phyloP scores from a whole-genome alignment of 1,140 invertebrate species.

The Hestina assimilis region DNA sequence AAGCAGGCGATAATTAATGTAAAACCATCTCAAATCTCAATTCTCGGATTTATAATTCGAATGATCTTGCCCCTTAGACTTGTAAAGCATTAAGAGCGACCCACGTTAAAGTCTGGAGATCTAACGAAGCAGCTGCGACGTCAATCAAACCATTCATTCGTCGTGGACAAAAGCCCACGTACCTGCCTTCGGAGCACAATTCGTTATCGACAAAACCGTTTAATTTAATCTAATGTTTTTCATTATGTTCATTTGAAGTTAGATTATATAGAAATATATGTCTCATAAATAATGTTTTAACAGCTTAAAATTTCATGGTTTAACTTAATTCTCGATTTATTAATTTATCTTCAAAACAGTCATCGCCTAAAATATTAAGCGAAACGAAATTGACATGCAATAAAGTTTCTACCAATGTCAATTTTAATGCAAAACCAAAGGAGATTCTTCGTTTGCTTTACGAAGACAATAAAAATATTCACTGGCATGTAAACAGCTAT shows the following conservation, averaged over 20 bases:
- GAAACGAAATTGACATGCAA: background rate
- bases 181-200: background rate
- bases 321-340: too few relatives aligned
- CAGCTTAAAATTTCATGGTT: too few relatives aligned
- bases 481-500: background rate
- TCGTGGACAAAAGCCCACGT: conserved; percentile 7
- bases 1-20: too few relatives aligned
- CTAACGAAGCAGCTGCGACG: conserved; percentile 30
- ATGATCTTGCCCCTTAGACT: background rate
- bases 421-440: background rate
- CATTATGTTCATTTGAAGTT: background rate
- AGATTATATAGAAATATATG: background rate
- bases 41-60: background rate
- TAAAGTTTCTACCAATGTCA: background rate
- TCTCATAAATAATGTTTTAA: too few relatives aligned
- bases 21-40: conserved; percentile 13
- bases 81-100: conserved; percentile 19
- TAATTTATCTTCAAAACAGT: too few relatives aligned
- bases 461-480: conserved; percentile 1
- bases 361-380: too few relatives aligned
- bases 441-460: background rate
- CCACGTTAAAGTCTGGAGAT: conserved; percentile 27
- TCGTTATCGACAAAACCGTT: background rate
- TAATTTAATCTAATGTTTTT: background rate
- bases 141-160: conserved; percentile 40